Percentiles rank a stretch among this genome's conserved stretches.
Conservation (phyloP, 2,888 invertebrate species). For the Mycalesis mineus region DNA sequence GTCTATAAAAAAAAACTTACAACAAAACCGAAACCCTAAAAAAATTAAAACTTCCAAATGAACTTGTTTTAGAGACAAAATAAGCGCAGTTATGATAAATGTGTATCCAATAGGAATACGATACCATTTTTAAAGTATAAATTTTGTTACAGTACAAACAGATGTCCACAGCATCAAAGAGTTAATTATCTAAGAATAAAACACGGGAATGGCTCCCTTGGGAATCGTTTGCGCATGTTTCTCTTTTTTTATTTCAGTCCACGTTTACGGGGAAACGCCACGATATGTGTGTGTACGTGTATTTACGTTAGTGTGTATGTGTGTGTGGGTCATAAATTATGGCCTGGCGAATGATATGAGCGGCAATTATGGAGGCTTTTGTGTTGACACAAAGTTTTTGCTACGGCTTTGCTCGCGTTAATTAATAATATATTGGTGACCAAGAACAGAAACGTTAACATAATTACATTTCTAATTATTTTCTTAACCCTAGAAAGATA, state of each 20-base stretch:
- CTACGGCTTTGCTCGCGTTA: background rate
- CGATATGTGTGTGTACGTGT: slow-evolving; percentile 2
- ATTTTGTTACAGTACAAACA: slow-evolving; percentile 50
- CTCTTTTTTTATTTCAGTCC: slow-evolving; percentile 42
- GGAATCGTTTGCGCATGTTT: slow-evolving; percentile 44
- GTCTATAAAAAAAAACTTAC: too few relatives aligned
- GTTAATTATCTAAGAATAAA: slow-evolving; percentile 74
- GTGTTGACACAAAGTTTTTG: background rate
- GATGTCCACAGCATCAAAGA: slow-evolving; percentile 69
- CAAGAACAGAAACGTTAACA: too few relatives aligned
- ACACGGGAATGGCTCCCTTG: slow-evolving; percentile 62
- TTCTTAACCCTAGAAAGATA: too few relatives aligned
- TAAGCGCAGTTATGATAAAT: background rate
- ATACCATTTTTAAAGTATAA: slow-evolving; percentile 32
- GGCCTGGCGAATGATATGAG: slow-evolving; percentile 8
- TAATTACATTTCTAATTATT: too few relatives aligned
- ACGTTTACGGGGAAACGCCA: slow-evolving; percentile 15
- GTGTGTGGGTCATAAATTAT: slow-evolving; percentile 6
- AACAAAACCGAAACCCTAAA: too few relatives aligned
- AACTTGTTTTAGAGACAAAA: too few relatives aligned
- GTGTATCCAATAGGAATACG: background rate
- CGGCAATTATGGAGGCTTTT: slow-evolving; percentile 7
- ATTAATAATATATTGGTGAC: too few relatives aligned
- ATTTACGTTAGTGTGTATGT: background rate
- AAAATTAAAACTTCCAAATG: too few relatives aligned